Base-by-base conservation (phyloP, 2,888 invertebrate genomes). In the Tetheella fluctuosa region DNA sequence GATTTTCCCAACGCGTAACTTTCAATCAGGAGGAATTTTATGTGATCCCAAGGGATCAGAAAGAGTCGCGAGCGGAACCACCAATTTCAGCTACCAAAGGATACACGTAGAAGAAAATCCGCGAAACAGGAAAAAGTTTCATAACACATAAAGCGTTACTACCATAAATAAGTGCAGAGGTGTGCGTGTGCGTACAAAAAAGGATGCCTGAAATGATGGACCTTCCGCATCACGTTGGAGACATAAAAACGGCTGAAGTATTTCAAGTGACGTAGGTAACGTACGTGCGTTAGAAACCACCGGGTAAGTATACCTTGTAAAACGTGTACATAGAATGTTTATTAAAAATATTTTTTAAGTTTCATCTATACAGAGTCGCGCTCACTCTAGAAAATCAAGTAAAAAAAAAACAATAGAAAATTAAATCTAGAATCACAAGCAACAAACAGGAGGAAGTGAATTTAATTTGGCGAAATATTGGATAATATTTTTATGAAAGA, bases 181-280 rank as follows among this genome's bases (percentile, higher is more conserved):
- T 48, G 20, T 48, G 17, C 48, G 20, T 20, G 48, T 48, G 10
- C 48, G 20, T 48, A 48, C 48, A 48, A 10, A 48, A 48, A 48
- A 20, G n/a, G 7, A 48, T 48, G 20, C 6, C 48, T 48, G 48
- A 48, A 48, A 48, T 48, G 48, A 48, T 48, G 48, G 48, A 48
- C 48, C 48, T 6, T 48, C 42, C 48, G 20, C 48, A 48, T 48
- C 48, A 48, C 48, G 48, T 48, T 48, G 10, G 48, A 48, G 48
- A 8, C 48, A 48, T 48, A 48, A 48, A 48, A 48, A 48, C 6
- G 10, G 48, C 10, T 48, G 48, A 48, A 48, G 48, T 48, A 48
- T 48, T 48, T 48, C 48, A 48, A 20, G 20, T 48, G 48, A 48
- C 20, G 48, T 7, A 20, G 48, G 48, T 20, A 48, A 48, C 48